Evolutionary conservation across 2,797 vertebrate genomes (phyloP), one percentile per base, ranked within the genome.

Genomic region (Silurus aristotelis): DNA sequence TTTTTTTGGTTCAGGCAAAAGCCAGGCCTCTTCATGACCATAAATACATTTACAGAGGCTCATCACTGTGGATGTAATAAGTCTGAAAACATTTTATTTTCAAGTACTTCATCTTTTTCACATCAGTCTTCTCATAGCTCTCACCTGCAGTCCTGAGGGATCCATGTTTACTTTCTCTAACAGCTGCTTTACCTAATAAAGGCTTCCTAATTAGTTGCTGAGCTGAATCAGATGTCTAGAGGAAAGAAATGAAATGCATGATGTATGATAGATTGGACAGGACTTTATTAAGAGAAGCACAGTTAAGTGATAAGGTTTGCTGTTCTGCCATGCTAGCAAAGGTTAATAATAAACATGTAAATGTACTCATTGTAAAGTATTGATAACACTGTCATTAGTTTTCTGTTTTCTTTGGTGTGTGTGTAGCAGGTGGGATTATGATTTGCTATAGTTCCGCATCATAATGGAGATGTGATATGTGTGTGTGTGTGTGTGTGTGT

Each of bases 21-120:
- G 52, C 64, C 75, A 78, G 77, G 55, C 61, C 58, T 68, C 61
- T n/a, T 52, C 52, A 63, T 72, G n/a, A 73, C 15, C 15, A 70
- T 48, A 27, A 63, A 56, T 63, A 31, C 17, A 31, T n/a, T 22
- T 46, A 20, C 66, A 48, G 14, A 71, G 31, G 76, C n/a, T 46
- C 38, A 79, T 63, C 52, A 56, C 52, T 76, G 22, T 0, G 27
- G n/a, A 7, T 56, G 72, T 27, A 56, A 56, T 56, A 14, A 56
- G n/a, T 6, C 52, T 27, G 52, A 31, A 56, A 56, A 25, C 17
- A 60, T 58, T 27, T 6, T 46, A 9, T 64, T 84, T 68, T 77
- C 68, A 31, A 46, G 20, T 78, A 43, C 52, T 10, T 31, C 14
- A 55, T 68, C 20, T 5, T 20, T 71, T 22, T 4, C 15, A 0